These are phyloP conservation scores for Peromyscus polionotus DNA, from an alignment of 2,113 vertebrate genomes.

Conservation along the genomic window DNA sequence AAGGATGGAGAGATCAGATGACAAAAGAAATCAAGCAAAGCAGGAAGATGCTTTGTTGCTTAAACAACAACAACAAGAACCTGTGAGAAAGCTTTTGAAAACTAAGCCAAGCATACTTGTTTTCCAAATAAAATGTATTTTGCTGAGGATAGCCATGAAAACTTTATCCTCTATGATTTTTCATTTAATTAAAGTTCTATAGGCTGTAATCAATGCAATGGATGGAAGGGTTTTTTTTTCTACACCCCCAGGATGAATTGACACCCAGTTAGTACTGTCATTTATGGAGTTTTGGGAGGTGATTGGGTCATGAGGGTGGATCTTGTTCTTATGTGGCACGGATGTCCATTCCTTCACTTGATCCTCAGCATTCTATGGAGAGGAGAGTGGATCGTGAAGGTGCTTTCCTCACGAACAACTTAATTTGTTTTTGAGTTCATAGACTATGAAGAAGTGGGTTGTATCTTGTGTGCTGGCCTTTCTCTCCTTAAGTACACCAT, in stretches of 20 bases:
- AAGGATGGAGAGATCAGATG: not conserved
- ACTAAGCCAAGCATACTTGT: not conserved
- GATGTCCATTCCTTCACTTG: not conserved
- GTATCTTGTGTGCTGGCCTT: accelerated
- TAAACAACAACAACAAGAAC: not conserved
- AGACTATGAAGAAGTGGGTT: not conserved
- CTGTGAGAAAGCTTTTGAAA: not conserved
- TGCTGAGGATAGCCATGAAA: not conserved
- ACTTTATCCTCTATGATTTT: not conserved
- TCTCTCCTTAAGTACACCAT: too few species aligned
- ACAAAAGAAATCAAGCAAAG: slow-evolving; percentile 14
- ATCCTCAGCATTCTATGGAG: not conserved
- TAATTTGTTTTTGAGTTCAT: not conserved
- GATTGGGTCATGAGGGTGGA: too few species aligned
- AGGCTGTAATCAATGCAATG: not conserved
- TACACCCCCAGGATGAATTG: not conserved
- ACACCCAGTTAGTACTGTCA: not conserved
- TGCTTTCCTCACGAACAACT: not conserved
- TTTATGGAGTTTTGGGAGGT: not conserved
- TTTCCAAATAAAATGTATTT: not conserved
- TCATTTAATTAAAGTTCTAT: not conserved
- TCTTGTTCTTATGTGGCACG: not conserved
- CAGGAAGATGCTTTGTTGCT: not conserved
- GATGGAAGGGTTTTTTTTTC: not conserved
- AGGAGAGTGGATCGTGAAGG: not conserved